Base-by-base conservation (phyloP, 2,888 invertebrate genomes). In the Bugulina stolonifera region DNA sequence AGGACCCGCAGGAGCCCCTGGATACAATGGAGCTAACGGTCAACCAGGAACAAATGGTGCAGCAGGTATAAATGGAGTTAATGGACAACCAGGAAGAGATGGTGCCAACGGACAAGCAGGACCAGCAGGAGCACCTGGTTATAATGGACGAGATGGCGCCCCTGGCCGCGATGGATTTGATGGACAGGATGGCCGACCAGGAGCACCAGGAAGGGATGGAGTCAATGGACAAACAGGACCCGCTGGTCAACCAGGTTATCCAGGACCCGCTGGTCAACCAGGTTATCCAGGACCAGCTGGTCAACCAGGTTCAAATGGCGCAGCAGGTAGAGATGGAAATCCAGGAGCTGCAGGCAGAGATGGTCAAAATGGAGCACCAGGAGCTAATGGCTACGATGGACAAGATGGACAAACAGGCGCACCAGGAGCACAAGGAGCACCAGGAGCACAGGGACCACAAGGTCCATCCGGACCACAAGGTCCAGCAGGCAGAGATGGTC, bases 91-190 rank as follows among this genome's bases (percentile, higher is more conserved):
- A 32, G 69, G 69, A n/a, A n/a, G 14, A 25, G 18, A 23, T 73
- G 71, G 57, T 71, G 22, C 22, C 18, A n/a, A 54, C 3, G 71
- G 71, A 34, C 35, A 43, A 5, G n/a, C 34, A 34, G 72, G 72
- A 32, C 23, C 18, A 23, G 34, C 32, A 10, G 71, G 69, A 29
- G 35, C 43, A 43, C 54, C 73, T 32, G 54, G 70, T 29, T 14
- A 71, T 54, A 18, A 52, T 1, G 74, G 74, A 71, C 43, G 18
- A 32, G 55, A 54, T 23, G 69, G 69, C 27, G 3, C 14, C 25
- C 78, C 82, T 55, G 88, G 89, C 32, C 79, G 81, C 1, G 85
- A 86, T 75, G 88, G 88, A 74, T 73, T 80, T 10, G 71, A 78
- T 58, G 73, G 73, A 72, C 69, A 18, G 23, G 55, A 34, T 27